A percentile compares a stretch with the other conserved stretches of the same genome.
Evolutionary conservation across 2,113 vertebrate genomes (phyloP).

Genomic region (Brachyhypopomus occidentalis): DNA sequence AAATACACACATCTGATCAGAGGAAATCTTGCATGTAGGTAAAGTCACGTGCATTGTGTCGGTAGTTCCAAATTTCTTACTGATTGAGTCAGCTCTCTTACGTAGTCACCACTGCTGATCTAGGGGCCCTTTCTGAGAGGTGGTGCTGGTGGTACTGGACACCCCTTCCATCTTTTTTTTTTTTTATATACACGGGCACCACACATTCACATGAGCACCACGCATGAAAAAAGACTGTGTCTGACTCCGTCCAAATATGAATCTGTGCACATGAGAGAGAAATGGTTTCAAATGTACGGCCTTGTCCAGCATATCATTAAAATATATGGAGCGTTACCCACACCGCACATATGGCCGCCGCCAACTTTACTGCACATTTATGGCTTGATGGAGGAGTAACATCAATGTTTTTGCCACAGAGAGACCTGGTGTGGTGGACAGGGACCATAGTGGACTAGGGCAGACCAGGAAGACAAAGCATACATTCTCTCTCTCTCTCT

Average conservation of each 20-base stretch:
- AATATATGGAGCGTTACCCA: slow-evolving; percentile 76
- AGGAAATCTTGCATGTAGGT: too few species aligned
- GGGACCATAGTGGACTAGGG: slow-evolving; percentile 19
- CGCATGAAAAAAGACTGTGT: slow-evolving; percentile 10
- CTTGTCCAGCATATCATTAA: slow-evolving; percentile 69
- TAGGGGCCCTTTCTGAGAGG: slow-evolving; percentile 3
- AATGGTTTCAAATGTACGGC: slow-evolving; percentile 67
- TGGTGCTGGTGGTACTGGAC: background rate
- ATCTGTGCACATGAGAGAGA: slow-evolving; percentile 60
- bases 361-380: slow-evolving; percentile 73
- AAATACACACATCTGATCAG: too few species aligned
- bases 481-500: slow-evolving; percentile 3
- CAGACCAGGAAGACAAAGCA: slow-evolving; percentile 12
- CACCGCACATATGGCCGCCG: slow-evolving; percentile 64
- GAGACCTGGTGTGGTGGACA: slow-evolving; percentile 42
- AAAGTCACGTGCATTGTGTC: background rate
- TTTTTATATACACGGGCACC: slow-evolving; percentile 5
- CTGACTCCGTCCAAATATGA: slow-evolving; percentile 32
- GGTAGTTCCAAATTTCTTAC: background rate
- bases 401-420: slow-evolving; percentile 59
- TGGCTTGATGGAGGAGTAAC: slow-evolving; percentile 66
- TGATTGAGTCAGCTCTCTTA: background rate
- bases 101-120: background rate
- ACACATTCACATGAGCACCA: background rate
- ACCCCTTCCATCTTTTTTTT: slow-evolving; percentile 19